Evolutionary conservation across 2,113 vertebrate genomes (phyloP), one percentile per base, ranked within the genome.

Genomic region (Chunga burmeisteri): DNA sequence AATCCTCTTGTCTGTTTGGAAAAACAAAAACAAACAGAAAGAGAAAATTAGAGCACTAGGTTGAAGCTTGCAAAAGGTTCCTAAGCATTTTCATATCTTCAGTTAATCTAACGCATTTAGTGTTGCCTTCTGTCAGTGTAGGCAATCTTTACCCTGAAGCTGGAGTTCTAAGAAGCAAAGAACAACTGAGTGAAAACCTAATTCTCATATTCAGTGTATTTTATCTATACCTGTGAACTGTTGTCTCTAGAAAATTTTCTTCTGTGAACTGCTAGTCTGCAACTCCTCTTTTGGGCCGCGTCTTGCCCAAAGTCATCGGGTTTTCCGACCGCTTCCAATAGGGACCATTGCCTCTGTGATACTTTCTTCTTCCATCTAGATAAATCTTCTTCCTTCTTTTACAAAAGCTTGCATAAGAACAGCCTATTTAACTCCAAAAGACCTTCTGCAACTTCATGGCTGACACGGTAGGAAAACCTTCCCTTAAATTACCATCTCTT

Each of bases 1-100:
- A 99, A 99, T 73, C 99, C 99, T 88, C 99, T 98, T 17, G 99
- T 98, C 99, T 99, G 97, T 87, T 81, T 75, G 74, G 94, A 90
- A 96, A 75, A 96, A 78, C 17, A 95, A 93, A 90, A 66, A 16
- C 89, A 67, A 30, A 95, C 56, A 34, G 49, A 94, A 77, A 66
- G 77, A 93, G n/a, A n/a, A 55, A 90, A 81, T 94, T 88, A 89
- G 46, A 94, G 55, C 56, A 70, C 62, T 29, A 13, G 26, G 36
- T 46, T 86, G 73, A 72, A 85, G 49, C 36, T 53, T 84, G 30
- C 47, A 71, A 59, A 86, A 84, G 70, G 46, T 56, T 46, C 44
- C 30, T 11, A 66, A 29, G 61, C 71, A 14, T 34, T 85, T 93
- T 11, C 26, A 1, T 73, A 87, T 74, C 58, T 95, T 63, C 55